phyloP scores from a whole-genome alignment of 2,113 vertebrate species.

The Malurus cyaneus region DNA sequence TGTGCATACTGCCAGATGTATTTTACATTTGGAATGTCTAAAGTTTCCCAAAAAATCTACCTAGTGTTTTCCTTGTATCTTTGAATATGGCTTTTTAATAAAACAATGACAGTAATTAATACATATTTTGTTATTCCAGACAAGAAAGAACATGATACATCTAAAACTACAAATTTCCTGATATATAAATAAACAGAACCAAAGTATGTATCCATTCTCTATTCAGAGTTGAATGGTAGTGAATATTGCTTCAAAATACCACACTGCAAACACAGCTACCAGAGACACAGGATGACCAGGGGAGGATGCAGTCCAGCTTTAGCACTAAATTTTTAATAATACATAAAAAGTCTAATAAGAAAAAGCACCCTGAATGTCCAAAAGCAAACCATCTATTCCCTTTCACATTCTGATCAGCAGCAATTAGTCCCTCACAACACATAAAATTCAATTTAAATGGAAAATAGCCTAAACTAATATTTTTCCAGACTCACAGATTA shows the following conservation, averaged over 20 bases:
- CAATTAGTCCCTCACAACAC: not conserved
- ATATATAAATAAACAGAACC: not conserved
- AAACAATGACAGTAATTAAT: not conserved
- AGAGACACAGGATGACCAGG: not conserved
- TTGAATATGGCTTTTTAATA: not conserved
- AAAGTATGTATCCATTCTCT: conserved; percentile 9
- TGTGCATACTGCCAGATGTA: not conserved
- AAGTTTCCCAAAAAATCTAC: not conserved
- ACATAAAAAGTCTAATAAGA: not conserved
- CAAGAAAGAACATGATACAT: not conserved
- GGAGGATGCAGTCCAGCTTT: not conserved
- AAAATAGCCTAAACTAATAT: not conserved
- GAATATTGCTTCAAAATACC: not conserved
- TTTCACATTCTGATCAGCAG: not conserved
- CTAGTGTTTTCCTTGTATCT: not conserved
- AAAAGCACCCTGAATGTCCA: not conserved
- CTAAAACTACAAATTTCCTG: conserved; percentile 6
- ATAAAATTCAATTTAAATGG: not conserved
- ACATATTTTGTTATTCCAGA: not conserved
- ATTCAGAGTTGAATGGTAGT: not conserved
- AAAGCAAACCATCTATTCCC: not conserved
- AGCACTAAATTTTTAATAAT: not conserved
- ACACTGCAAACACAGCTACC: not conserved
- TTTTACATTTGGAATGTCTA: not conserved
- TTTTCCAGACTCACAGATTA: not conserved